Evolutionary conservation across 2,113 vertebrate species (phyloP).

Genomic region (Labeo catla): DNA sequence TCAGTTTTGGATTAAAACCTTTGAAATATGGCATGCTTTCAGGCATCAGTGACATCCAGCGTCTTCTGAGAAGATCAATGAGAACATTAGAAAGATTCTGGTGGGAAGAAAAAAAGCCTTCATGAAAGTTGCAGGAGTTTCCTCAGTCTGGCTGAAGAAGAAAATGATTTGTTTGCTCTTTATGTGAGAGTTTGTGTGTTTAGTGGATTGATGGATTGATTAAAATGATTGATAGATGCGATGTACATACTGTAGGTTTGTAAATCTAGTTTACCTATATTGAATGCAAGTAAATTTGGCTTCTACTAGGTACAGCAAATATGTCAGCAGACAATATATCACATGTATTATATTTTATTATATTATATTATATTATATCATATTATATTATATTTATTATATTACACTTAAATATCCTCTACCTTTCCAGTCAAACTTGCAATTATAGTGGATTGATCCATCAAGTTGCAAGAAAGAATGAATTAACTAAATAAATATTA

Average conservation of each 20-base stretch:
- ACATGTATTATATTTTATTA: neutral
- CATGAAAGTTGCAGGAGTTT: neutral
- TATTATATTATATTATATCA: neutral
- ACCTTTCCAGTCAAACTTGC: too few species aligned
- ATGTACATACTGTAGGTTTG: neutral
- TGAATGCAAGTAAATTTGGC: neutral
- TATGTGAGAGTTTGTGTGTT: neutral
- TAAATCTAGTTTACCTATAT: neutral
- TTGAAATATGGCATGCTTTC: constrained; percentile 6
- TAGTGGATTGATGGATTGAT: neutral
- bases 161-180: neutral
- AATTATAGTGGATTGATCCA: neutral
- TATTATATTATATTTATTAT: neutral
- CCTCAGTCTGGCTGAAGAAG: neutral
- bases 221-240: neutral
- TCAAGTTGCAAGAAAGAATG: neutral
- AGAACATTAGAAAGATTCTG: constrained; percentile 11
- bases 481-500: neutral
- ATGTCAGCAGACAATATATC: too few species aligned
- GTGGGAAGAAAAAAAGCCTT: constrained; percentile 1
- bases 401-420: neutral
- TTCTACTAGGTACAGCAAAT: neutral
- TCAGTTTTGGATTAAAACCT: neutral
- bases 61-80: constrained; percentile 4
- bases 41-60: neutral